Conservation (phyloP, 2,888 invertebrate species). For the Bembecia ichneumoniformis region DNA sequence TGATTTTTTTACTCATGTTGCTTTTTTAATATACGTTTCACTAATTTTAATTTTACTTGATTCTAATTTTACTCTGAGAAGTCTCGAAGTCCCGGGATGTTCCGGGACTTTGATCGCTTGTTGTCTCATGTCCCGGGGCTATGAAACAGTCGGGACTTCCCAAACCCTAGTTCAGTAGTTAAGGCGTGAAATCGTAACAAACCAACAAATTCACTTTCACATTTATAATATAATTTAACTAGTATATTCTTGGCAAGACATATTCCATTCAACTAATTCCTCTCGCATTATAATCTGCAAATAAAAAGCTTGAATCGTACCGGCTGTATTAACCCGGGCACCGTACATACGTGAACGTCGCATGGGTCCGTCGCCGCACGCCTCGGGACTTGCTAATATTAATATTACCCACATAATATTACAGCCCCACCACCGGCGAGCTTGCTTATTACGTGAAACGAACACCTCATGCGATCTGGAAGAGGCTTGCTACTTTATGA, state of each 20-base stretch:
- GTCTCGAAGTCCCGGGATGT: neutral
- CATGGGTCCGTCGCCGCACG: neutral
- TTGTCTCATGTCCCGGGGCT: too few species aligned
- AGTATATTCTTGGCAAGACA: too few species aligned
- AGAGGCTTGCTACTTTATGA: neutral
- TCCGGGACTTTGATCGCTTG: too few species aligned
- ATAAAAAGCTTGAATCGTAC: neutral
- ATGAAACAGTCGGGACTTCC: too few species aligned
- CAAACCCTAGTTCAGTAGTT: too few species aligned
- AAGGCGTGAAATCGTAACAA: too few species aligned
- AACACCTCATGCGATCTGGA: neutral
- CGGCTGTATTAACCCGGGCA: neutral
- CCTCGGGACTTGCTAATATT: neutral
- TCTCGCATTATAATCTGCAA: neutral
- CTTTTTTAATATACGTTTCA: too few species aligned
- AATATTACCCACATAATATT: conserved; percentile 3
- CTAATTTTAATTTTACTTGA: too few species aligned
- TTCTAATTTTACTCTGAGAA: too few species aligned
- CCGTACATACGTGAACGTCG: neutral
- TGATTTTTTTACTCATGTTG: too few species aligned
- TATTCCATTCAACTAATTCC: neutral
- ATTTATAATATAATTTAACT: too few species aligned
- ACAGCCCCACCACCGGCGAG: conserved; percentile 1
- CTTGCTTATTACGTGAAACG: neutral
- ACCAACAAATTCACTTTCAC: too few species aligned